Evolutionary conservation across 2,113 vertebrate species (phyloP), one percentile per base, ranked within the genome.

Genomic region (Cercocebus atys): DNA sequence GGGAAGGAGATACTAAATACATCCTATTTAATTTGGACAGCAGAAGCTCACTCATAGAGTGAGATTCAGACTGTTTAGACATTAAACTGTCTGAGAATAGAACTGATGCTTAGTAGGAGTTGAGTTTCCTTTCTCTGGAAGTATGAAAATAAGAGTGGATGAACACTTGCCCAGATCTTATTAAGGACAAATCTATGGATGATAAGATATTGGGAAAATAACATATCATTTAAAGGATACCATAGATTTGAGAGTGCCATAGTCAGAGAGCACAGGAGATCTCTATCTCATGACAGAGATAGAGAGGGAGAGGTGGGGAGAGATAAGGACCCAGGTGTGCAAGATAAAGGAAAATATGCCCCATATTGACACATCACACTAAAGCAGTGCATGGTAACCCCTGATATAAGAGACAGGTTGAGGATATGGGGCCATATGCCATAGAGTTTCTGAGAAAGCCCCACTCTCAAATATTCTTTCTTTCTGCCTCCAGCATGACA

Each of bases 401-500:
- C 25, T 22, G n/a, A 27, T 13, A 0, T 0, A 80, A 32, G 2
- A 90, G 59, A 59, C 35, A 20, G 79, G 43, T 20, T 20, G 10
- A 68, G 61, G 30, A 40, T 38, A 52, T 43, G 27, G n/a, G 1
- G 25, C 47, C 17, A 7, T 17, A 0, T 32, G 66, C 27, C 38
- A n/a, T 64, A 32, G n/a, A 45, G 17, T 90, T 91, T 95, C 50
- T 32, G 32, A 57, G 76, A 57, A 94, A 92, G 45, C 40, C 83
- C 32, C n/a, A 23, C 0, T 96, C 82, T 95, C 59, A 50, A 10
- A 57, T 90, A 30, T 35, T 76, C 61, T 90, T 94, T 85, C 38
- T 81, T 92, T 30, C 70, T 87, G 68, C 57, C 50, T 94, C 90
- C 61, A 81, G 47, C 0, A 2, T 82, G 97, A 93, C 81, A 95